Conservation (phyloP, 2,797 vertebrate genomes). For the Peromyscus eremicus region DNA sequence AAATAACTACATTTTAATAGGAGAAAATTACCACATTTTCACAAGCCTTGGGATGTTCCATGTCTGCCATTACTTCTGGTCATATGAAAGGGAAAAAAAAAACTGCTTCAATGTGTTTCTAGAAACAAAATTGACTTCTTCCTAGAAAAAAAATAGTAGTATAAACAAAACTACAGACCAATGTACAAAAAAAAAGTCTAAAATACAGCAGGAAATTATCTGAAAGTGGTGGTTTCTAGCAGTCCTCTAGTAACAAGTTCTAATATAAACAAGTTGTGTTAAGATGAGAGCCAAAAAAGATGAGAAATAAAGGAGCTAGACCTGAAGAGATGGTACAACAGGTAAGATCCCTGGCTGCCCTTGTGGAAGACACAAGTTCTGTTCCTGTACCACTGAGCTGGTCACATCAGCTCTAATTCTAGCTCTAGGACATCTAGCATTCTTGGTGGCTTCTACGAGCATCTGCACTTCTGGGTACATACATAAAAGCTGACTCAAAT, state of each 20-base stretch:
- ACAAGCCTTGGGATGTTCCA: not conserved
- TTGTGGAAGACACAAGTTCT: not conserved
- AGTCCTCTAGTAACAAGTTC: not conserved
- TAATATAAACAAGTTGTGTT: not conserved
- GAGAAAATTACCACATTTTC: not conserved
- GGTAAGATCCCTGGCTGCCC: not conserved
- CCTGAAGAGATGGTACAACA: not conserved
- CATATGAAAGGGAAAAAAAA: not conserved
- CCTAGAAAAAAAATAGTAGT: not conserved
- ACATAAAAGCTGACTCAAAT: not conserved
- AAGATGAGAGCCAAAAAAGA: not conserved
- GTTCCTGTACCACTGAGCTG: not conserved
- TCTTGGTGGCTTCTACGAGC: not conserved
- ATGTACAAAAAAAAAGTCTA: not conserved
- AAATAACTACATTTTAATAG: not conserved
- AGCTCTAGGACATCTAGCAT: not conserved
- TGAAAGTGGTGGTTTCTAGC: not conserved
- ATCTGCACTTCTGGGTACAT: not conserved
- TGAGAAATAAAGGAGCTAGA: not conserved
- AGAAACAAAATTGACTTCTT: not conserved
- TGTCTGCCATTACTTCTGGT: not conserved
- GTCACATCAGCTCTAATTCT: not conserved
- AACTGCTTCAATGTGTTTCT: constrained; percentile 22
- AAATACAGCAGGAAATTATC: not conserved
- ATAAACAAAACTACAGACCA: not conserved